A percentile compares a stretch with the other conserved stretches of the same genome.
These are phyloP conservation scores for Notocelia uddmanniana DNA, from an alignment of 2,888 invertebrate genomes.

Conservation along the genomic window DNA sequence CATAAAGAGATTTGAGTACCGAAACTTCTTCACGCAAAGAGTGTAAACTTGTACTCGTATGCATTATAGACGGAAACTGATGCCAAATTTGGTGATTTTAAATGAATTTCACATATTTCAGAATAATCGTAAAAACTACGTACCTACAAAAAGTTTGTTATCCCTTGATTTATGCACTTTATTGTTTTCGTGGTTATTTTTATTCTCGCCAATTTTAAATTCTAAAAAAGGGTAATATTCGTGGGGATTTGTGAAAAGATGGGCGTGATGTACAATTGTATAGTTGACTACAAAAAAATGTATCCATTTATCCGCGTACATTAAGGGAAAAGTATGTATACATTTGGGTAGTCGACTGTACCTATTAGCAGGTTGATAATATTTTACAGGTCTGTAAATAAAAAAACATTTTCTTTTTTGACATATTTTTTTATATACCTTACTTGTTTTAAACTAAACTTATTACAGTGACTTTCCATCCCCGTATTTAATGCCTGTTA, in stretches of 20 bases:
- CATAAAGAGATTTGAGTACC: neutral
- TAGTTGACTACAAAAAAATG: neutral
- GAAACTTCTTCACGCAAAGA: neutral
- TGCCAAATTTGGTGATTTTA: neutral
- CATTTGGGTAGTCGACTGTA: too few species aligned
- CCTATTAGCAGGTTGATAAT: too few species aligned
- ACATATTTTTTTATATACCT: too few species aligned
- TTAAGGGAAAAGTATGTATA: too few species aligned
- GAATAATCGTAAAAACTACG: neutral
- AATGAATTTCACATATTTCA: constrained; percentile 10
- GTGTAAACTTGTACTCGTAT: neutral
- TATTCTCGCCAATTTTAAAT: neutral
- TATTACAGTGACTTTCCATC: too few species aligned
- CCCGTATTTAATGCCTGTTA: too few species aligned
- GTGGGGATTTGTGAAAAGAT: neutral
- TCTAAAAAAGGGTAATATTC: neutral
- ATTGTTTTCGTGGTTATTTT: neutral
- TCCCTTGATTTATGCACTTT: neutral
- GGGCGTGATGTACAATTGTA: neutral
- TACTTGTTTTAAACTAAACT: too few species aligned
- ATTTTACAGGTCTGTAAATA: too few species aligned
- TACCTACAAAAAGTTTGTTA: constrained; percentile 17
- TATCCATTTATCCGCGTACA: neutral
- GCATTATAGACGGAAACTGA: neutral
- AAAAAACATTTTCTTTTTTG: too few species aligned